These are phyloP conservation scores for Leptopilina boulardi DNA, from an alignment of 1,140 invertebrate genomes.

Conservation along the genomic window DNA sequence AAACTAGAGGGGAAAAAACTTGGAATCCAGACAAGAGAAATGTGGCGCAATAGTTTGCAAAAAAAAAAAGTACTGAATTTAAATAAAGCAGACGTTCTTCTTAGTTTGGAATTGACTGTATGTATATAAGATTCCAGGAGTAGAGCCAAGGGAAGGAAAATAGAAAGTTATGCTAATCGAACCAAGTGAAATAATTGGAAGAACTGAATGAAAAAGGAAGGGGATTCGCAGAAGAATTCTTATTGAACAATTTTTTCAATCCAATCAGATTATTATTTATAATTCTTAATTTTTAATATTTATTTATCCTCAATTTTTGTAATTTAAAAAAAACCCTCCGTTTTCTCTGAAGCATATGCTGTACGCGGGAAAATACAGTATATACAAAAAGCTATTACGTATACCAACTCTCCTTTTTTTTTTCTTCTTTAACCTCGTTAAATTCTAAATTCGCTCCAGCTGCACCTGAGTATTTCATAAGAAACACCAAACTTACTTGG, in stretches of 20 bases:
- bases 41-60: conserved; percentile 18
- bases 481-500: not conserved
- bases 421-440: conserved; percentile 10
- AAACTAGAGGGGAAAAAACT: conserved; percentile 56
- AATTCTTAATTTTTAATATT: too few relatives aligned
- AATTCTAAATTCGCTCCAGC: conserved; percentile 24
- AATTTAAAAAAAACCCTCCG: too few relatives aligned
- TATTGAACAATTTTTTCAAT: too few relatives aligned
- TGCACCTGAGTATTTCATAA: conserved; percentile 10
- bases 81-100: conserved; percentile 30
- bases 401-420: not conserved
- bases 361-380: not conserved
- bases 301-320: too few relatives aligned
- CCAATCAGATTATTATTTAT: too few relatives aligned
- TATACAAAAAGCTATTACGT: not conserved
- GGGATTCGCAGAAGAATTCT: not conserved
- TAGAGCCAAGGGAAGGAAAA: not conserved
- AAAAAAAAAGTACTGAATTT: conserved; percentile 15
- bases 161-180: conserved; percentile 30
- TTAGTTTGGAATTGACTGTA: conserved; percentile 16
- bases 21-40: conserved; percentile 32
- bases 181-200: conserved; percentile 16
- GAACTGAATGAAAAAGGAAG: not conserved
- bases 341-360: too few relatives aligned
- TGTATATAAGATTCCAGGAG: not conserved